Evolutionary conservation across 2,113 vertebrate genomes (phyloP).

Genomic region (rabbit (Oryctolagus cuniculus)): mOryCun1.1 NC_091442.1:107918501-107919000

Average conservation of each 20-base stretch:
- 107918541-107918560: neutral
- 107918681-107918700: neutral
- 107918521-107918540: neutral
- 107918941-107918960: neutral
- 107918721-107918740: neutral
- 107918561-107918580: neutral
- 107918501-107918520: conserved; percentile 7
- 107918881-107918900: neutral
- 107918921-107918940: conserved; percentile 16
- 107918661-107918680: conserved; percentile 10
- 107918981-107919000: neutral
- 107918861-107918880: conserved; percentile 48
- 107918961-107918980: neutral
- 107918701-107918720: neutral
- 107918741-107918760: neutral
- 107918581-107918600: conserved; percentile 13
- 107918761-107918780: neutral
- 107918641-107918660: conserved; percentile 42
- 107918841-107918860: conserved; percentile 32
- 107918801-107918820: neutral
- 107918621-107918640: conserved; percentile 43
- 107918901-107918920: neutral
- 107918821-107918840: conserved; percentile 16
- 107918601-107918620: conserved; percentile 54
- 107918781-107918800: neutral